Evolutionary conservation across 2,113 vertebrate species (phyloP).

Genomic region (Chlamydotis undulata): DNA sequence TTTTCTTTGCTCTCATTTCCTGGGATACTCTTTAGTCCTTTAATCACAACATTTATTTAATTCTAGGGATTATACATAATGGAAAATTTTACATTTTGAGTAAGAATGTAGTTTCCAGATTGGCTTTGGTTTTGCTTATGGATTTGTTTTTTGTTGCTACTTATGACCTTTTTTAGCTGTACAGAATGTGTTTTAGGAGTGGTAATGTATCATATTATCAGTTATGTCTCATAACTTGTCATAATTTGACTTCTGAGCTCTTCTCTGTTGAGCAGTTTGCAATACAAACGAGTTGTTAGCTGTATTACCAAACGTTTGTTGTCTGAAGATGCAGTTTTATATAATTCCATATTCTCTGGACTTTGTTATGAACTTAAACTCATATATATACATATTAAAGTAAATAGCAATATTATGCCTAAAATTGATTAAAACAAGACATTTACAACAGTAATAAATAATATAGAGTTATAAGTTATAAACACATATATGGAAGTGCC

Average conservation of each 20-base stretch:
- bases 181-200: not conserved
- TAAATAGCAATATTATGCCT: not conserved
- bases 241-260: not conserved
- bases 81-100: not conserved
- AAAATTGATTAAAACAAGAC: not conserved
- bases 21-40: not conserved
- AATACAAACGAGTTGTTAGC: not conserved
- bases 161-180: not conserved
- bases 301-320: not conserved
- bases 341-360: not conserved
- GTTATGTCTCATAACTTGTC: not conserved
- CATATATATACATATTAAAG: not conserved
- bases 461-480: not conserved
- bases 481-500: not conserved
- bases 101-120: not conserved
- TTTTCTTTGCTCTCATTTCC: not conserved
- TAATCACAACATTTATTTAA: not conserved
- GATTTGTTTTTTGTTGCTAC: not conserved
- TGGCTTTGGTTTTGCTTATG: not conserved
- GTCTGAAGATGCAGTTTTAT: not conserved
- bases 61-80: not conserved
- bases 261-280: not conserved
- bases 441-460: not conserved
- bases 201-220: not conserved
- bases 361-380: not conserved